A percentile compares a stretch with the other conserved stretches of the same genome.
These are phyloP conservation scores for Cassiopea andromeda DNA, from an alignment of 30 jellyfish, hydroid and myxozoan species.

Conservation along the genomic window DNA sequence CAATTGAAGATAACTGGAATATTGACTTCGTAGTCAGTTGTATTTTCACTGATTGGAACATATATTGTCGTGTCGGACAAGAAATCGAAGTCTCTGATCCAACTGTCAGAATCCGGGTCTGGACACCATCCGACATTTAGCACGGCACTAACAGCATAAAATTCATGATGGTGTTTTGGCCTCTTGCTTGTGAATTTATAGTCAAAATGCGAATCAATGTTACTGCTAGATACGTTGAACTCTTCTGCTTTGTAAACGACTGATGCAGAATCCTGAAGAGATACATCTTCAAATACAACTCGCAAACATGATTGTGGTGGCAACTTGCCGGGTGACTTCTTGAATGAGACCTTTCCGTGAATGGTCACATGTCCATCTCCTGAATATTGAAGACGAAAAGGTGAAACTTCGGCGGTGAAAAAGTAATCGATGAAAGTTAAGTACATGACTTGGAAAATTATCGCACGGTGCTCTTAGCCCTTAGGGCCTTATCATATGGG, in stretches of 20 bases:
- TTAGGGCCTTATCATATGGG: too few relatives aligned
- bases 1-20: constrained; percentile 61
- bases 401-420: too few relatives aligned
- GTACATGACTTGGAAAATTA: too few relatives aligned
- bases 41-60: constrained; percentile 41
- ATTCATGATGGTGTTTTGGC: constrained; percentile 53
- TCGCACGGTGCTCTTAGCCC: too few relatives aligned
- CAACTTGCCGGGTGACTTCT: constrained; percentile 51
- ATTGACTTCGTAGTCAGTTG: constrained; percentile 60
- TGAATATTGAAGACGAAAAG: not conserved
- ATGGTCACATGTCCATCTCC: constrained; percentile 24
- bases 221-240: constrained; percentile 47
- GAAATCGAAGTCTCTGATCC: constrained; percentile 66
- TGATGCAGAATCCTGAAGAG: constrained; percentile 75
- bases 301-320: constrained; percentile 80
- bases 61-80: constrained; percentile 65
- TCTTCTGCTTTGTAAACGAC: constrained; percentile 50
- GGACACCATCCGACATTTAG: constrained; percentile 87
- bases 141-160: constrained; percentile 77
- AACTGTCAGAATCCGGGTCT: constrained; percentile 15
- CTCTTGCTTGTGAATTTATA: constrained; percentile 53
- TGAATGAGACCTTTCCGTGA: constrained; percentile 51
- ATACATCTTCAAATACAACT: constrained; percentile 70
- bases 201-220: constrained; percentile 23
- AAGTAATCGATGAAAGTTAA: too few relatives aligned